Conservation (phyloP, 2,888 invertebrate genomes). For the Endomychus coccineus region DNA sequence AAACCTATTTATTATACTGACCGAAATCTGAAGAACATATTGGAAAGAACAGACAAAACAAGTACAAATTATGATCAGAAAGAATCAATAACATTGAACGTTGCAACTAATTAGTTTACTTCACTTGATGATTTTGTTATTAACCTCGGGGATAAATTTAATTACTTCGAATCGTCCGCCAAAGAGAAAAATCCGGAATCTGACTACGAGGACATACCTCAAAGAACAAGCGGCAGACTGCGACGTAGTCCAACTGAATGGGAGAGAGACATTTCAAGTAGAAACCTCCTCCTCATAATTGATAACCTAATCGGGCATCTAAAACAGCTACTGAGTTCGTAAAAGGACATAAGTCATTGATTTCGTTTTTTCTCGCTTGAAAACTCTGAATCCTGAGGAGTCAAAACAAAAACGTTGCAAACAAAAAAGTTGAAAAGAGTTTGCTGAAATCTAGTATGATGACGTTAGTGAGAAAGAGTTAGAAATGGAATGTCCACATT, state of each 20-base stretch:
- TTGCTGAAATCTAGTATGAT: conserved; percentile 18
- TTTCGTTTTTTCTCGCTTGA: conserved; percentile 23
- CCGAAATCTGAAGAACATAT: conserved; percentile 23
- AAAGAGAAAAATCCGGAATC: conserved; percentile 20
- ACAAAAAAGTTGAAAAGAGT: conserved; percentile 13
- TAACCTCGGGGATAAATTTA: conserved; percentile 8
- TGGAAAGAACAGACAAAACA: conserved; percentile 23
- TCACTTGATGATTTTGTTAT: conserved; percentile 6
- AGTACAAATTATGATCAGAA: conserved; percentile 21
- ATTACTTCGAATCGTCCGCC: conserved; percentile 18
- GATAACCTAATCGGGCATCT: conserved; percentile 24
- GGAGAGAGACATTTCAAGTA: conserved; percentile 24
- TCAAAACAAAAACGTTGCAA: too few relatives aligned
- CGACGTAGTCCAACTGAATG: conserved; percentile 23
- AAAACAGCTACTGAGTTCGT: conserved; percentile 23
- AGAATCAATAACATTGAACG: conserved; percentile 23
- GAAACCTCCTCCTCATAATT: conserved; percentile 23
- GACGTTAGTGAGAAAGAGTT: conserved; percentile 22
- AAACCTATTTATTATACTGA: conserved; percentile 17
- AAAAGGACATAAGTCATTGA: conserved; percentile 21
- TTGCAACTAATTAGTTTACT: conserved; percentile 4
- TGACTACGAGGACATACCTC: not conserved
- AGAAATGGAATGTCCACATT: conserved; percentile 25
- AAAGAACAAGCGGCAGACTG: conserved; percentile 20
- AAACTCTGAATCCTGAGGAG: conserved; percentile 23